Conservation (phyloP, 2,888 invertebrate genomes). For the Tachina grossa region DNA sequence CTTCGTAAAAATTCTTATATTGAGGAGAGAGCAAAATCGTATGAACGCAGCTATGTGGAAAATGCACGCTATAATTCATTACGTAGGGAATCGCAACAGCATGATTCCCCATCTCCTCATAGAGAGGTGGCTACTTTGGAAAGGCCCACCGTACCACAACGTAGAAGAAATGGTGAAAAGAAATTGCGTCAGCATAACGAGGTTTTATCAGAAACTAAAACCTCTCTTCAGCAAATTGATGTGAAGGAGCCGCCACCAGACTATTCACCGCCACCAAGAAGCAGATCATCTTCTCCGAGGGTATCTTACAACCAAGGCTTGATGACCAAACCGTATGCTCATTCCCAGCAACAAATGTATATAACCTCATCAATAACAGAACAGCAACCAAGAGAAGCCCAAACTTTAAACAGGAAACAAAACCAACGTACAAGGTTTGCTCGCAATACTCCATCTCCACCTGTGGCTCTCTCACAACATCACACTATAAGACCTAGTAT, state of each 20-base stretch:
- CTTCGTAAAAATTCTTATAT: constrained; percentile 63
- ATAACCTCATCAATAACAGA: constrained; percentile 31
- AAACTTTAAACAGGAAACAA: constrained; percentile 81
- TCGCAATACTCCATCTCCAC: constrained; percentile 74
- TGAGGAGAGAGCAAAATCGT: constrained; percentile 75
- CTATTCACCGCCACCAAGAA: constrained; percentile 86
- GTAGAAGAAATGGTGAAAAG: constrained; percentile 85
- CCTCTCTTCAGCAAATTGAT: constrained; percentile 79
- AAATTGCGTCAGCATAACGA: constrained; percentile 83
- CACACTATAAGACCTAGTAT: constrained; percentile 74
- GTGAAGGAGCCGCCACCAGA: constrained; percentile 88
- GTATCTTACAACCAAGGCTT: constrained; percentile 74
- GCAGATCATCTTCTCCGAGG: constrained; percentile 81
- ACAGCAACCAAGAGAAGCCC: constrained; percentile 60
- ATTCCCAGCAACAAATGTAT: constrained; percentile 58
- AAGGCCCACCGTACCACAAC: constrained; percentile 87
- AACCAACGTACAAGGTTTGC: constrained; percentile 90
- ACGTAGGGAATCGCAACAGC: constrained; percentile 81
- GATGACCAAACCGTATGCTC: constrained; percentile 49
- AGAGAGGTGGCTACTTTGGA: constrained; percentile 77
- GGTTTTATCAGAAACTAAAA: constrained; percentile 83
- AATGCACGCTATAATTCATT: constrained; percentile 82
- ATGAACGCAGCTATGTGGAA: constrained; percentile 73
- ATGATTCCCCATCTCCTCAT: constrained; percentile 84
- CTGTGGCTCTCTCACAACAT: constrained; percentile 62